phyloP scores from a whole-genome alignment of 2,797 vertebrate species.

The Tenualosa ilisha region DNA sequence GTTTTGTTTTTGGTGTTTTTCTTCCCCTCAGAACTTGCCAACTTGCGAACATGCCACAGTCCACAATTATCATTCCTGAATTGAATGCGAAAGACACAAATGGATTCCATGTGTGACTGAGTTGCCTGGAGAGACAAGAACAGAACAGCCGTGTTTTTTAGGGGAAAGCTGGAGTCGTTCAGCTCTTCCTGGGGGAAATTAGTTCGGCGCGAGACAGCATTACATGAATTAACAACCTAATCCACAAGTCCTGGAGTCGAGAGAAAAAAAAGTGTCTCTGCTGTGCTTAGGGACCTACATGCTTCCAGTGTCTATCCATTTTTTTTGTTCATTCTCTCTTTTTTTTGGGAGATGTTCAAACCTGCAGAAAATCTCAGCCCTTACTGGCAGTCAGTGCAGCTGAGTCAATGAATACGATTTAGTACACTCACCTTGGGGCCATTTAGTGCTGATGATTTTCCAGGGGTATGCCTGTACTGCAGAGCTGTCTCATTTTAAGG shows the following conservation, averaged over 20 bases:
- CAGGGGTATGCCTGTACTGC: neutral
- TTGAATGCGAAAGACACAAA: slow-evolving; percentile 2
- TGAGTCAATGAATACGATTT: slow-evolving; percentile 17
- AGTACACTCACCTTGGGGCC: neutral
- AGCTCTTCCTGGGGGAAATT: slow-evolving; percentile 71
- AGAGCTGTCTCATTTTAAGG: neutral
- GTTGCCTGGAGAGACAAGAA: neutral
- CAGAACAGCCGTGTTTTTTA: slow-evolving; percentile 51
- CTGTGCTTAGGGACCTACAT: slow-evolving; percentile 35
- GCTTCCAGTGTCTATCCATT: slow-evolving; percentile 29
- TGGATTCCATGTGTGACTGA: neutral
- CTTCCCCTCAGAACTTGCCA: neutral
- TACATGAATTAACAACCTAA: slow-evolving; percentile 73
- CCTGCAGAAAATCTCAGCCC: neutral
- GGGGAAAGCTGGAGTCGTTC: slow-evolving; percentile 49
- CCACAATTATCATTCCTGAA: slow-evolving; percentile 10
- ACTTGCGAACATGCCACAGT: neutral
- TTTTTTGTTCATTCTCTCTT: neutral
- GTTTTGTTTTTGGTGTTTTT: neutral
- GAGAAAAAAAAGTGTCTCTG: neutral
- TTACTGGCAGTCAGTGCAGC: neutral
- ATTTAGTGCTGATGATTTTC: neutral
- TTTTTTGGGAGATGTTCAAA: neutral
- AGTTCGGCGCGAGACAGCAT: slow-evolving; percentile 64
- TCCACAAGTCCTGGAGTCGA: slow-evolving; percentile 52